Evolutionary conservation across 2,888 invertebrate species (phyloP).

Genomic region (Acleris emargana): DNA sequence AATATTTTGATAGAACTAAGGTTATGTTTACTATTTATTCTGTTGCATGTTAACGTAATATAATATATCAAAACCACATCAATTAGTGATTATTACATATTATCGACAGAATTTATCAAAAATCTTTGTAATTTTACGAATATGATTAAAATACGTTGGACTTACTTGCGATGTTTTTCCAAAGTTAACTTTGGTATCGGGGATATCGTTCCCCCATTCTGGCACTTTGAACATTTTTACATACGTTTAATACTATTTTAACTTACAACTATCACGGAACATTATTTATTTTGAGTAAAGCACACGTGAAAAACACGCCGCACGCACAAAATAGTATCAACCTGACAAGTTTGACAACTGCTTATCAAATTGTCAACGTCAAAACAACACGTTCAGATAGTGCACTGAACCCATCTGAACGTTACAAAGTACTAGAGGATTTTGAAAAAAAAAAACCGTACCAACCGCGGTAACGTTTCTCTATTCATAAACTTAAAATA

Average conservation of each 20-base stretch:
- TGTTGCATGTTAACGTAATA: too few species aligned
- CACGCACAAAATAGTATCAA: too few species aligned
- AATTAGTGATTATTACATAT: background rate
- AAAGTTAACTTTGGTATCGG: constrained; percentile 48
- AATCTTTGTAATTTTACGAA: too few species aligned
- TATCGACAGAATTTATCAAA: too few species aligned
- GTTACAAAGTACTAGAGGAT: too few species aligned
- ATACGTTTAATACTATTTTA: background rate
- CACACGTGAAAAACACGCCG: constrained; percentile 30
- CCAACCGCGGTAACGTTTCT: too few species aligned
- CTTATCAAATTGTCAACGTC: too few species aligned
- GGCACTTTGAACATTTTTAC: constrained; percentile 62
- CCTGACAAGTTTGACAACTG: too few species aligned
- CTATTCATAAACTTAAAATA: too few species aligned
- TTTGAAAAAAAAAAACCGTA: too few species aligned
- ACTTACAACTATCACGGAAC: constrained; percentile 3
- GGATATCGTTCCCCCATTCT: constrained; percentile 61
- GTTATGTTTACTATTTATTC: constrained; percentile 31
- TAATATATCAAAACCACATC: background rate
- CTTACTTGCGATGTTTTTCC: constrained; percentile 48
- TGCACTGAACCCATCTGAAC: too few species aligned
- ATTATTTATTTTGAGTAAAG: background rate
- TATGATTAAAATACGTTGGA: constrained; percentile 2
- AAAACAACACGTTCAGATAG: too few species aligned
- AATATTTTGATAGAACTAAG: background rate